Conservation (phyloP, 2,888 invertebrate species). For the Synanthedon vespiformis region DNA sequence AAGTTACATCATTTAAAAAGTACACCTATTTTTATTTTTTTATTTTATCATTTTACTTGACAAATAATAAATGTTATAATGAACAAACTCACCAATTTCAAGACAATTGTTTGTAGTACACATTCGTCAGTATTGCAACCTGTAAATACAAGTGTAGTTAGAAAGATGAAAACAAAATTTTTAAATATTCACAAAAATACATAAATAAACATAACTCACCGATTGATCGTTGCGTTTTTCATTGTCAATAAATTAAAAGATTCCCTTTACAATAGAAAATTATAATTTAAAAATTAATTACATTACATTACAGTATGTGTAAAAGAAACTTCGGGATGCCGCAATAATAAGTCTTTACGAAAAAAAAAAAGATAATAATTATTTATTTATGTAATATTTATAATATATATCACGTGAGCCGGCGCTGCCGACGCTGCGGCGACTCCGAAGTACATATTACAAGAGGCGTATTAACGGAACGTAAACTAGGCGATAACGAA, state of each 20-base stretch:
- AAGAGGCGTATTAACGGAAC: slow-evolving; percentile 23
- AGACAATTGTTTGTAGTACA: too few relatives aligned
- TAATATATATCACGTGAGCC: neutral
- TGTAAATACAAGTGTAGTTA: too few relatives aligned
- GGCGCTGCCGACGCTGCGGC: neutral
- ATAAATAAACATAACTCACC: slow-evolving; percentile 1
- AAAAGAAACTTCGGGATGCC: slow-evolving; percentile 32
- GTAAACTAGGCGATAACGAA: slow-evolving; percentile 20
- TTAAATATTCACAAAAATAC: too few relatives aligned
- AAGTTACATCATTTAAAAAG: slow-evolving; percentile 6
- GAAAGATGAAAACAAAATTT: too few relatives aligned
- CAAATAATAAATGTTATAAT: too few relatives aligned
- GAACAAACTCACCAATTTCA: too few relatives aligned
- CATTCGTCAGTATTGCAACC: too few relatives aligned
- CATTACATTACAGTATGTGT: slow-evolving; percentile 34
- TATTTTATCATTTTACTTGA: too few relatives aligned
- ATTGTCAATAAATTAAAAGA: slow-evolving; percentile 26
- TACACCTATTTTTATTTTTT: too few relatives aligned
- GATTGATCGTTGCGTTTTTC: neutral
- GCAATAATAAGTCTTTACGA: slow-evolving; percentile 26
- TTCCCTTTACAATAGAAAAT: slow-evolving; percentile 62
- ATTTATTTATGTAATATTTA: neutral
- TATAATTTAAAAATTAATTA: slow-evolving; percentile 71
- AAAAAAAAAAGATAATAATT: neutral
- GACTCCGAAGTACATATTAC: neutral